Evolutionary conservation across 2,113 vertebrate species (phyloP), one percentile per base, ranked within the genome.

Genomic region (Bambusicola thoracicus): DNA sequence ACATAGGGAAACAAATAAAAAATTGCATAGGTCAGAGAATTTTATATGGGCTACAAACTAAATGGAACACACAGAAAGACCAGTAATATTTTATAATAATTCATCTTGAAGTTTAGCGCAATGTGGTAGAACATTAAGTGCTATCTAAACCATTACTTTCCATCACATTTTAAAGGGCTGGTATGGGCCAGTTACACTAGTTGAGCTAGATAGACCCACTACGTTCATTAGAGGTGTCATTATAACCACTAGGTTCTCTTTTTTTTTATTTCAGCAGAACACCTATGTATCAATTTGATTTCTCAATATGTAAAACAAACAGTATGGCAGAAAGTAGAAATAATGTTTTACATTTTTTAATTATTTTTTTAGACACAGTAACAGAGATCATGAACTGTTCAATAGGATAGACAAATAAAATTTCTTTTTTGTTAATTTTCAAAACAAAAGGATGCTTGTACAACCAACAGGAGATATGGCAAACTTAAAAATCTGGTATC

Each of bases 191-290:
- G 6, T 49, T 93, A 55, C 6, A 17, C 13, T 32, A 49, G 14
- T 24, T 34, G 21, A 88, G 17, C 22, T 77, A 62, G 30, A 56
- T 13, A 55, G 11, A 44, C 69, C 8, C 3, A 63, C 73, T 66
- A 74, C 46, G 55, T 4, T 30, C n/a, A 34, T 53, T 61, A 66
- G 8, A 70, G 6, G 20, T 51, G 8, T 25, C 51, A 53, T 53
- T 53, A 53, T 53, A 53, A 30, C 14, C 27, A 30, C 2, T 1
- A 27, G 0, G 0, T 90, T 89, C 6, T 61, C 29, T 68, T 51
- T 34, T 51, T 34, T 55, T 63, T 51, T 32, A 58, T 73, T 85
- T 90, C 68, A 77, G 27, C 2, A 73, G 48, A 69, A 59, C 8
- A 40, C 6, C 3, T 80, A 11, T 69, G 10, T 34, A 53, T 68